Percentiles rank a stretch among this genome's conserved stretches.
Evolutionary conservation across 2,888 invertebrate genomes (phyloP).

Genomic region (Phyto melanocephala): DNA sequence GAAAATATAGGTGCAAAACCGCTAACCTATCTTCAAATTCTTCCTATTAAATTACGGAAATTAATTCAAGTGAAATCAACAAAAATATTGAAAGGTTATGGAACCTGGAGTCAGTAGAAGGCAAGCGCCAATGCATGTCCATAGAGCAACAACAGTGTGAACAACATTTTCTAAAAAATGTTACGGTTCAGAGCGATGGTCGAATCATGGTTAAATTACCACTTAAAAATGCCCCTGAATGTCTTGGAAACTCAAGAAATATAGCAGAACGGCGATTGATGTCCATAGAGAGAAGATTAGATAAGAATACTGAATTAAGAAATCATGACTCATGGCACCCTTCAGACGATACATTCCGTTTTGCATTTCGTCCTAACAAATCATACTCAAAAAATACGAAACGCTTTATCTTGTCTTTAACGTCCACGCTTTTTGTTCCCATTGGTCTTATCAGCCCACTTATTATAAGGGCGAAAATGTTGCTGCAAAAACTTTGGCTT

Average conservation of each 20-base stretch:
- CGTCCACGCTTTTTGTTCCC: conserved; percentile 9
- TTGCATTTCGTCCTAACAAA: neutral
- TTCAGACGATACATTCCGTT: conserved; percentile 5
- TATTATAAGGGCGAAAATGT: conserved; percentile 16
- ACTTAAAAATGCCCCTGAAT: neutral
- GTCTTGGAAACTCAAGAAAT: conserved; percentile 53
- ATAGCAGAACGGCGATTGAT: conserved; percentile 53
- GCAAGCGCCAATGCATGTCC: neutral
- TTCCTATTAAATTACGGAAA: neutral
- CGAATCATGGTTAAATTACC: conserved; percentile 54
- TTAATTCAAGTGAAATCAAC: neutral
- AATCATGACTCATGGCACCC: conserved; percentile 37
- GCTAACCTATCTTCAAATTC: neutral
- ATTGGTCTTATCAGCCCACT: conserved; percentile 10
- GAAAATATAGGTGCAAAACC: neutral
- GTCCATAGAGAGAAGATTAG: conserved; percentile 51
- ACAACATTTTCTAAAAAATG: conserved; percentile 41
- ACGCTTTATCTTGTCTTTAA: conserved; percentile 11
- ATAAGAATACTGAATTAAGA: conserved; percentile 37
- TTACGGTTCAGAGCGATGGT: conserved; percentile 29
- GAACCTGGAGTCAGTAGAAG: conserved; percentile 29
- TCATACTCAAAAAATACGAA: neutral
- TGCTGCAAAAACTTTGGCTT: conserved; percentile 25
- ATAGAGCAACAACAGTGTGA: conserved; percentile 54
- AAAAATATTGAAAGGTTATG: conserved; percentile 29